Percentiles rank a stretch among this genome's conserved stretches.
These are phyloP conservation scores for Larimichthys polyactis DNA, from an alignment of 2,113 vertebrate genomes.

Conservation along the genomic window DNA sequence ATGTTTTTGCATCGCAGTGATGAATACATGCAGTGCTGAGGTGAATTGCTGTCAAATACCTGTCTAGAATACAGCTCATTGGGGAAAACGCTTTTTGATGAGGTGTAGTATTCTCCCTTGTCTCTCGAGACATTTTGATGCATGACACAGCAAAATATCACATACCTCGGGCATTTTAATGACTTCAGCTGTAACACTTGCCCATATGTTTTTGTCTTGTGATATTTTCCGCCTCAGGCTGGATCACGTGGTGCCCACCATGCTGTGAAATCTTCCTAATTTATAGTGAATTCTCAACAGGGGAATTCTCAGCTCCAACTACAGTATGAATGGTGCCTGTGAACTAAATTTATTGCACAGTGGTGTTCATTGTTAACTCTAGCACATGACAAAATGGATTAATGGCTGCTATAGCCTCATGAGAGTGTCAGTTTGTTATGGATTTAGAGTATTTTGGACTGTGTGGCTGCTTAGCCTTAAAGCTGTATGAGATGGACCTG, in stretches of 20 bases:
- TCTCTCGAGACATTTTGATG: slow-evolving; percentile 59
- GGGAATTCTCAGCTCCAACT: slow-evolving; percentile 37
- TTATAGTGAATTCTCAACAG: slow-evolving; percentile 40
- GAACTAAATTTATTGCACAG: slow-evolving; percentile 54
- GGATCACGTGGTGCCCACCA: neutral
- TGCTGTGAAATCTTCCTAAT: slow-evolving; percentile 46
- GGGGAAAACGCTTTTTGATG: slow-evolving; percentile 58
- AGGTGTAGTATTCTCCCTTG: slow-evolving; percentile 52
- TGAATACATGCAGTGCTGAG: slow-evolving; percentile 51
- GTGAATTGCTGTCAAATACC: slow-evolving; percentile 63
- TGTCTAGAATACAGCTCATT: slow-evolving; percentile 32
- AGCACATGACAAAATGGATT: slow-evolving; percentile 56
- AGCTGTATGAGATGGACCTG: slow-evolving; percentile 44
- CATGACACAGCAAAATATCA: slow-evolving; percentile 58
- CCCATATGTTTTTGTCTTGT: slow-evolving; percentile 50
- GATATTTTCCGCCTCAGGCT: slow-evolving; percentile 35
- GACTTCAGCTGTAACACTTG: slow-evolving; percentile 33
- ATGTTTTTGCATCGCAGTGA: slow-evolving; percentile 40
- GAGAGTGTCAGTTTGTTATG: slow-evolving; percentile 51
- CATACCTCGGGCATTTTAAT: slow-evolving; percentile 47
- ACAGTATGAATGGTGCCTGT: slow-evolving; percentile 26
- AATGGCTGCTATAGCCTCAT: slow-evolving; percentile 44
- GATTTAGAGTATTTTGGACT: slow-evolving; percentile 56
- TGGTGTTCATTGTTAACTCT: slow-evolving; percentile 60
- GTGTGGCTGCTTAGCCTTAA: slow-evolving; percentile 49